A percentile compares a stretch with the other conserved stretches of the same genome.
phyloP scores from a whole-genome alignment of 2,888 invertebrate genomes.

The Nemurella pictetii region DNA sequence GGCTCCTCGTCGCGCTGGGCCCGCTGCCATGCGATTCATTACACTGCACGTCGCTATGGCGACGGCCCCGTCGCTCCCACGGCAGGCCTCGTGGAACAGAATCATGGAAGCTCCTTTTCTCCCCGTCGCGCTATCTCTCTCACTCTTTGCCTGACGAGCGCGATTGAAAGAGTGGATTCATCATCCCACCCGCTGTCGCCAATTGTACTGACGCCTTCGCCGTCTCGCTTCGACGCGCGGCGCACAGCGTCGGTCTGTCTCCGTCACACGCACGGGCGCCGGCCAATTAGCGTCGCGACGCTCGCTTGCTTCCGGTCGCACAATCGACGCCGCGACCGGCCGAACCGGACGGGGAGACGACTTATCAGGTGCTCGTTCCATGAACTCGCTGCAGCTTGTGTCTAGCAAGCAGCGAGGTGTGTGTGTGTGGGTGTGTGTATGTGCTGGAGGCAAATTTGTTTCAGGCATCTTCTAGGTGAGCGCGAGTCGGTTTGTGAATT shows the following conservation, averaged over 20 bases:
- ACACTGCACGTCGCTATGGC: constrained; percentile 16
- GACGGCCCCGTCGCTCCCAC: background rate
- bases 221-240: background rate
- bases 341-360: too few species aligned
- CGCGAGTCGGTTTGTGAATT: too few species aligned
- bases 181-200: constrained; percentile 10
- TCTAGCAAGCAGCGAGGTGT: too few species aligned
- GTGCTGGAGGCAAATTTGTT: too few species aligned
- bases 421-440: too few species aligned
- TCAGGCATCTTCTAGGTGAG: too few species aligned
- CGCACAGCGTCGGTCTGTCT: background rate
- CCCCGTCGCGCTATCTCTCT: background rate
- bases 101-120: too few species aligned
- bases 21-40: constrained; percentile 34
- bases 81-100: background rate
- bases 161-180: constrained; percentile 1
- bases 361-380: too few species aligned
- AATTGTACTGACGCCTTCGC: background rate
- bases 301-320: too few species aligned
- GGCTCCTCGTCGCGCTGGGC: constrained; percentile 3
- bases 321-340: too few species aligned
- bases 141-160: background rate
- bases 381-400: too few species aligned
- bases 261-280: background rate
- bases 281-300: constrained; percentile 9